A percentile compares a stretch with the other conserved stretches of the same genome.
Evolutionary conservation across 2,797 vertebrate species (phyloP).

Genomic region (Tragopan temminckii): DNA sequence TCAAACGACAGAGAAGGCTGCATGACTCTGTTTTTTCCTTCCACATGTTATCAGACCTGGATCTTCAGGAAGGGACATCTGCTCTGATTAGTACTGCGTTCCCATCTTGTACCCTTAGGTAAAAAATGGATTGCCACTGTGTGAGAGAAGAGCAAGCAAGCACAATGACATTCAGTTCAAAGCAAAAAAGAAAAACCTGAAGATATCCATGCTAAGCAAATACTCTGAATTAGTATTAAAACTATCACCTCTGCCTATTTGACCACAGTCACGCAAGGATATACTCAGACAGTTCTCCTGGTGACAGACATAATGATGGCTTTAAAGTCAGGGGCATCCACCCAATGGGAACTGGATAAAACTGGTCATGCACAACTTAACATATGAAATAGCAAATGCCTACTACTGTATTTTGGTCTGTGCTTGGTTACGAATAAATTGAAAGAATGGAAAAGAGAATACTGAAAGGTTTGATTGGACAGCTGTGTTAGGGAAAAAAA

Average conservation of each 20-base stretch:
- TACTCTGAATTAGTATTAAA: neutral
- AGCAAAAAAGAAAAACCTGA: neutral
- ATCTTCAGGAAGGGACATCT: neutral
- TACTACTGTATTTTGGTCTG: neutral
- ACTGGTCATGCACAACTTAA: rapidly evolving
- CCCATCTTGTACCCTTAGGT: neutral
- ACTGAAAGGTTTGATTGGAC: neutral
- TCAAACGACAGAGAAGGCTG: neutral
- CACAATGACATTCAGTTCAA: neutral
- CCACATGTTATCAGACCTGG: neutral
- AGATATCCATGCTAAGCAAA: neutral
- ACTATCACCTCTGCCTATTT: rapidly evolving
- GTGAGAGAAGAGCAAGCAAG: neutral
- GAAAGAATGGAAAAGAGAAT: rapidly evolving
- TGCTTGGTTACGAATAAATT: neutral
- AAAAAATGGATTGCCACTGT: neutral
- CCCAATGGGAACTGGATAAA: neutral
- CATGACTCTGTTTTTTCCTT: neutral
- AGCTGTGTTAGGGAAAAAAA: neutral
- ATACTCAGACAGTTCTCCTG: neutral
- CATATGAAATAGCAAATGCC: neutral
- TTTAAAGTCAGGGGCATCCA: neutral
- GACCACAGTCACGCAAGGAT: neutral
- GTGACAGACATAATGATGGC: neutral
- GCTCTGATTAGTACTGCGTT: neutral